Evolutionary conservation across 2,797 vertebrate genomes (phyloP), one percentile per base, ranked within the genome.

Genomic region (Sebastes kiyomatsui): DNA sequence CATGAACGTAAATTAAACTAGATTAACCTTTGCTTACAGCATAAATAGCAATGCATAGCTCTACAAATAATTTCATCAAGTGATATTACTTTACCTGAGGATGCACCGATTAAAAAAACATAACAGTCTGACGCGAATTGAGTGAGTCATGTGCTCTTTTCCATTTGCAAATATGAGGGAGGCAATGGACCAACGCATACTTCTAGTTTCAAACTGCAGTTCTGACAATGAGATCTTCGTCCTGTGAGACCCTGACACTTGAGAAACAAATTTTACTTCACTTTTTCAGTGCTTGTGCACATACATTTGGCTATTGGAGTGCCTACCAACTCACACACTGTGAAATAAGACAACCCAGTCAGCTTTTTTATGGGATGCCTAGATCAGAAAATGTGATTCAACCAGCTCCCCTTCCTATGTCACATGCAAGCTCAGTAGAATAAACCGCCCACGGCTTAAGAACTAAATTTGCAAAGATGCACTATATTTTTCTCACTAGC

Each of bases 11-110:
- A 78, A 73, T 79, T 54, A 60, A 79, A 82, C 16, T 22, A 56
- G 18, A 77, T 77, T 76, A 77, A 66, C 72, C 70, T 91, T 83
- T 87, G 33, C 35, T 78, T 80, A 35, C 20, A 54, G n/a, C 64
- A 32, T 35, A 60, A 84, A 84, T 73, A 67, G 62, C n/a, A 58
- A 49, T 30, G 22, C 77, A 70, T 0, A 12, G 18, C 9, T 58
- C 23, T 20, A 32, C 9, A 27, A 70, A 69, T 60, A 52, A 71
- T 78, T 82, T 66, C 6, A 80, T 71, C 28, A 72, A 77, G 62
- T 38, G 32, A 64, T 72, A 74, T 67, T 16, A 33, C 5, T 75
- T 79, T n/a, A 79, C 28, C 58, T 67, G 27, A 42, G 60, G 61
- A 56, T 1, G 16, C 8, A 66, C 32, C 18, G 65, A 83, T 69